Evolutionary conservation across 1,140 invertebrate species (phyloP).

Genomic region (Tachypleus tridentatus): DNA sequence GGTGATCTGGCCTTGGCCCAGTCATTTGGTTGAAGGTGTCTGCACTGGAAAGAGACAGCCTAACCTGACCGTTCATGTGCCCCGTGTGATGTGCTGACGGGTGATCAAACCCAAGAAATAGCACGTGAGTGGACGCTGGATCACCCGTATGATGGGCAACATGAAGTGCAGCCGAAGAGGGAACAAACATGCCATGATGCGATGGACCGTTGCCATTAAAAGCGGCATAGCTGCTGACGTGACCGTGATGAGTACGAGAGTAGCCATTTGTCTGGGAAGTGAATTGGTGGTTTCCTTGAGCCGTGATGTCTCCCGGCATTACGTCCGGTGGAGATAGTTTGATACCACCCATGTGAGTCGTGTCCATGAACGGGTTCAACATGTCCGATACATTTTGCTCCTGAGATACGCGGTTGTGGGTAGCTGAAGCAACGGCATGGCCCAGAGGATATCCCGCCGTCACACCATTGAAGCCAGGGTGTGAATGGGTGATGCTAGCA

Average conservation of each 20-base stretch:
- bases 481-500: not conserved
- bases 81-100: constrained; percentile 27
- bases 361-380: constrained; percentile 71
- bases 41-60: constrained; percentile 36
- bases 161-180: constrained; percentile 29
- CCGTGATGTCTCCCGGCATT: constrained; percentile 28
- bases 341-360: constrained; percentile 49
- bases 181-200: constrained; percentile 31
- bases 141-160: constrained; percentile 41
- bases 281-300: constrained; percentile 31
- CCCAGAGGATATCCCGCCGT: constrained; percentile 11
- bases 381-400: constrained; percentile 31
- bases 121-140: constrained; percentile 29
- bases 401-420: constrained; percentile 13
- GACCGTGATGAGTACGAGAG: constrained; percentile 45
- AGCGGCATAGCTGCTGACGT: constrained; percentile 51
- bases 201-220: constrained; percentile 25
- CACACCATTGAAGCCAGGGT: constrained; percentile 10
- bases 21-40: constrained; percentile 32
- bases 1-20: constrained; percentile 23
- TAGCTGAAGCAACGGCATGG: constrained; percentile 8
- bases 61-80: constrained; percentile 41
- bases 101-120: constrained; percentile 40
- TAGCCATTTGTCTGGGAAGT: constrained; percentile 38
- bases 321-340: constrained; percentile 56